Evolutionary conservation across 2,888 invertebrate species (phyloP).

Genomic region (Tachystola acroxantha): DNA sequence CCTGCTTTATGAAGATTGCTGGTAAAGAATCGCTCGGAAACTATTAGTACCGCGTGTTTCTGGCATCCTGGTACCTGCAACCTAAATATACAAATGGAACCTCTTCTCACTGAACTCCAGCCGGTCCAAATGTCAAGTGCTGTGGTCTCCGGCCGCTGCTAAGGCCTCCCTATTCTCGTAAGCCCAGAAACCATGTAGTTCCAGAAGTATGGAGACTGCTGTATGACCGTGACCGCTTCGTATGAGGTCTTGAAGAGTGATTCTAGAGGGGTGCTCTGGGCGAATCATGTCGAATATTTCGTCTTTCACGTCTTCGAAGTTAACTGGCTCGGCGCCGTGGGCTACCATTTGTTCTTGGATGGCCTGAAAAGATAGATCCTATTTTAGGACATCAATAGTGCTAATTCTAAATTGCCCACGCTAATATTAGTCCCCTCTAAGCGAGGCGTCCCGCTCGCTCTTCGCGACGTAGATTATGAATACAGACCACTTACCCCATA

Average conservation of each 20-base stretch:
- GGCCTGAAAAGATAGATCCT: conserved; percentile 71
- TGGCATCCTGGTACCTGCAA: background rate
- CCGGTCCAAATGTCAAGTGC: conserved; percentile 21
- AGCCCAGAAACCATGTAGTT: conserved; percentile 97
- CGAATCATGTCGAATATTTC: conserved; percentile 99
- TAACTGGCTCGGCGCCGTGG: conserved; percentile 93
- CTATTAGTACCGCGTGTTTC: background rate
- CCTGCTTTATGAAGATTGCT: conserved; percentile 79
- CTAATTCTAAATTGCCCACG: too few species aligned
- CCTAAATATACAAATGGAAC: conserved; percentile 1
- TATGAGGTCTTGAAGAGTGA: conserved; percentile 92
- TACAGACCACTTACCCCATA: too few species aligned
- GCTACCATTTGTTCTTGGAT: conserved; percentile 94
- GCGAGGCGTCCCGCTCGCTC: too few species aligned
- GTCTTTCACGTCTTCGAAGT: conserved; percentile 96
- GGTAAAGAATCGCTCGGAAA: background rate
- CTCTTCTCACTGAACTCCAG: background rate
- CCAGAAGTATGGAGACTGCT: conserved; percentile 94
- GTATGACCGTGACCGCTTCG: conserved; percentile 95
- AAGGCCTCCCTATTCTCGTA: conserved; percentile 95
- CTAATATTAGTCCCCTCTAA: too few species aligned
- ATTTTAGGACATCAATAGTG: too few species aligned
- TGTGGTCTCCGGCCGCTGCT: conserved; percentile 83
- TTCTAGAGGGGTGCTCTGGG: conserved; percentile 88
- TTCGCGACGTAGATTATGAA: too few species aligned